phyloP scores from a whole-genome alignment of 2,113 vertebrate genomes.

The Chrysemys picta region DNA sequence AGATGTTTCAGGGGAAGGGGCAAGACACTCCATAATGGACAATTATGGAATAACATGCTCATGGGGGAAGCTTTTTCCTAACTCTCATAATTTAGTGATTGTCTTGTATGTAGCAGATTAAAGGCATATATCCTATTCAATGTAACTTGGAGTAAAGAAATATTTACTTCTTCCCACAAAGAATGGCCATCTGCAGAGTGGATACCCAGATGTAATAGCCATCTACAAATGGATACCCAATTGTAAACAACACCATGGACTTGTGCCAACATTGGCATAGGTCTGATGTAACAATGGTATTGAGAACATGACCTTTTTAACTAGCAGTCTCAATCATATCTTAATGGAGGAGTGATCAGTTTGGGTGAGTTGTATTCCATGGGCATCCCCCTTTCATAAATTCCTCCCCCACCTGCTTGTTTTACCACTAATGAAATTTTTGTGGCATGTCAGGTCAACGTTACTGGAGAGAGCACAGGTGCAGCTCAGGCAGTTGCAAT shows the following conservation, averaged over 20 bases:
- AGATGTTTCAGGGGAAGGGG: fast-evolving
- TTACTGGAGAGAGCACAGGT: background rate
- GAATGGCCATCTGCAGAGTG: fast-evolving
- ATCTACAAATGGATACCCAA: background rate
- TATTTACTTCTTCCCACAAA: background rate
- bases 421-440: background rate
- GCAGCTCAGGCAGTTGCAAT: background rate
- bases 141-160: background rate
- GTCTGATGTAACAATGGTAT: fast-evolving
- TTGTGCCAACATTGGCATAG: background rate
- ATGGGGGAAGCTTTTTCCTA: background rate
- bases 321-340: background rate
- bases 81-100: background rate
- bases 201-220: background rate
- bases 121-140: background rate
- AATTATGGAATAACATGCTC: background rate
- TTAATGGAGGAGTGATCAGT: fast-evolving
- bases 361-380: background rate
- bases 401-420: background rate
- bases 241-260: background rate
- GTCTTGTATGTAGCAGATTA: background rate
- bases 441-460: background rate
- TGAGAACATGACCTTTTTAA: background rate
- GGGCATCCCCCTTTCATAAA: background rate
- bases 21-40: background rate